Evolutionary conservation across 1,140 invertebrate species (phyloP).

Genomic region (Euschistus heros): DNA sequence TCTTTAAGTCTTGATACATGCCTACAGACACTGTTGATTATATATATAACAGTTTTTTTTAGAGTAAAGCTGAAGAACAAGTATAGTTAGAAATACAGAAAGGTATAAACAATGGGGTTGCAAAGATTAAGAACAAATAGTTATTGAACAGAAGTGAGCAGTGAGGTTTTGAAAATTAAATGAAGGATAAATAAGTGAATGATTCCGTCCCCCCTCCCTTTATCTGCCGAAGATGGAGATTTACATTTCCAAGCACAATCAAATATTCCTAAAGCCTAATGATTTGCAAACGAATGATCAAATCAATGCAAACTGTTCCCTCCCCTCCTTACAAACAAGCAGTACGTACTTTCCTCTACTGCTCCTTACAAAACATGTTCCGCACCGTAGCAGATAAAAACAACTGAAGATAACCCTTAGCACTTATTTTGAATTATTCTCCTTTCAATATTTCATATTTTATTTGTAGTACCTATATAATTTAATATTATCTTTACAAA

Average conservation of each 20-base stretch:
- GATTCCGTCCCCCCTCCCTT: not conserved
- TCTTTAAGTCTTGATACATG: too few species aligned
- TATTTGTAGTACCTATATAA: too few species aligned
- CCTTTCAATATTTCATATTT: too few species aligned
- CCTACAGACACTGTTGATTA: too few species aligned
- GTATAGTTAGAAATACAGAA: too few species aligned
- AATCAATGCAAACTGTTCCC: constrained; percentile 4
- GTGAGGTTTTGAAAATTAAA: not conserved
- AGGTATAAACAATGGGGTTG: not conserved
- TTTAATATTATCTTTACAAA: too few species aligned
- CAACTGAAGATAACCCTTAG: too few species aligned
- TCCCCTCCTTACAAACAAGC: not conserved
- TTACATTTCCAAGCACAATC: constrained; percentile 11
- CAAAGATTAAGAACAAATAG: not conserved
- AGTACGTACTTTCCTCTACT: not conserved
- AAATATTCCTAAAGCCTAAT: constrained; percentile 10
- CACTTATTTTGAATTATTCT: too few species aligned
- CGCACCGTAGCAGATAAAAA: too few species aligned
- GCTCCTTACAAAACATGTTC: too few species aligned
- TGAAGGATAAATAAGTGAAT: not conserved
- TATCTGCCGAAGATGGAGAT: not conserved
- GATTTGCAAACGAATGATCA: constrained; percentile 12
- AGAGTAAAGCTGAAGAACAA: too few species aligned
- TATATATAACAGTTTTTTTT: too few species aligned
- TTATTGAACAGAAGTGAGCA: not conserved